Evolutionary conservation across 2,113 vertebrate species (phyloP).

Genomic region (Pygathrix nemaeus): DNA sequence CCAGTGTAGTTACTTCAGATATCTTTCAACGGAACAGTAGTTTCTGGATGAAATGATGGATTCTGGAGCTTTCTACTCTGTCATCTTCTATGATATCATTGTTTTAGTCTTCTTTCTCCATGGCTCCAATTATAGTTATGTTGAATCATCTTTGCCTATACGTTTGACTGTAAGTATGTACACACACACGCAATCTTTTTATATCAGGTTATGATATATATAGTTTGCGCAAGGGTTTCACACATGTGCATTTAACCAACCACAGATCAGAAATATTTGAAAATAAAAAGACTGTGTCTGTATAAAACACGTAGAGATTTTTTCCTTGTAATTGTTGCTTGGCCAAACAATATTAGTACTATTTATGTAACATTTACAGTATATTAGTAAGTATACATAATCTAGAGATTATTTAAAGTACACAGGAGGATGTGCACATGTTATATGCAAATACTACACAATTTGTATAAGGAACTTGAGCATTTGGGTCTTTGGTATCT

Average conservation of each 20-base stretch:
- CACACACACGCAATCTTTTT: neutral
- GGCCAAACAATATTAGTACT: neutral
- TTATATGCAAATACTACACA: neutral
- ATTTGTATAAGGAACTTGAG: neutral
- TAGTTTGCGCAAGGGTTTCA: neutral
- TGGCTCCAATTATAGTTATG: neutral
- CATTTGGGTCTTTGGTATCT: neutral
- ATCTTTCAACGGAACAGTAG: rapidly evolving
- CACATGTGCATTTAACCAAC: neutral
- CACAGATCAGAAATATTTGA: neutral
- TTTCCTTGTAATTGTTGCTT: neutral
- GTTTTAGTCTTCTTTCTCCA: neutral
- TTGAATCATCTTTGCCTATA: neutral
- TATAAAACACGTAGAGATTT: neutral
- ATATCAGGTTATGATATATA: neutral
- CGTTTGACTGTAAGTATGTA: neutral
- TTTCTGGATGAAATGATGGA: neutral
- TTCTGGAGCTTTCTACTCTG: neutral
- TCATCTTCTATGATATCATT: neutral
- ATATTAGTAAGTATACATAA: neutral
- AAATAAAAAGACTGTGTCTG: neutral
- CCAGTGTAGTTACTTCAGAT: neutral
- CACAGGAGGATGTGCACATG: neutral
- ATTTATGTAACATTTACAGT: neutral
- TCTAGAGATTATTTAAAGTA: neutral